A percentile compares a stretch with the other conserved stretches of the same genome.
Evolutionary conservation across 2,113 vertebrate genomes (phyloP).

Genomic region (Formicarius rufipectus): DNA sequence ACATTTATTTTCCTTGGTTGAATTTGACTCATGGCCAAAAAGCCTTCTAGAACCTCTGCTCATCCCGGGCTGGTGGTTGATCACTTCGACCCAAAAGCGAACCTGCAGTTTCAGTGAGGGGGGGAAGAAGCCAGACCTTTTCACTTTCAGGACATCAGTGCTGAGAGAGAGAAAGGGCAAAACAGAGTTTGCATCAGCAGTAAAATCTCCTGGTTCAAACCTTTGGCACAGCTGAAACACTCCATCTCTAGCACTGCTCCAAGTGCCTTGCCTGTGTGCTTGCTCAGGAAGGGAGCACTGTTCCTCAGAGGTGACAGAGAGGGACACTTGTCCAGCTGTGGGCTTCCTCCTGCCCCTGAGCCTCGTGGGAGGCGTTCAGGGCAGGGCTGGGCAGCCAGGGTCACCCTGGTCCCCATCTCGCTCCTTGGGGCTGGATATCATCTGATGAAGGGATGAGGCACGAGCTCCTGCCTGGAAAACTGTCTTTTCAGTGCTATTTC

Average conservation of each 20-base stretch:
- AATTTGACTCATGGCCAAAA: not conserved
- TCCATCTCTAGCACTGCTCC: fast-evolving
- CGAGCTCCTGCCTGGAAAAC: not conserved
- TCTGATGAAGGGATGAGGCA: not conserved
- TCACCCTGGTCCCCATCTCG: fast-evolving
- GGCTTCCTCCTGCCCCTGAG: not conserved
- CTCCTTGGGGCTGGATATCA: not conserved
- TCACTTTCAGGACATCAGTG: not conserved
- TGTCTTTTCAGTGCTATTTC: not conserved
- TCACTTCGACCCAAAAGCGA: not conserved
- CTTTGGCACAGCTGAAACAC: not conserved
- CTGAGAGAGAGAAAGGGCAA: not conserved
- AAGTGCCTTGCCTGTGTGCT: fast-evolving
- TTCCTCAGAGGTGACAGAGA: not conserved
- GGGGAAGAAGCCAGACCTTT: not conserved
- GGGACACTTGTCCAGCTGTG: not conserved
- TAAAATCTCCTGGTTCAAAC: not conserved
- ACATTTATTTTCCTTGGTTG: not conserved
- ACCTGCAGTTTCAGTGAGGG: not conserved
- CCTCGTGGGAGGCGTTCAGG: not conserved
- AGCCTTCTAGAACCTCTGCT: not conserved
- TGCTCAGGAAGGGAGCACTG: not conserved
- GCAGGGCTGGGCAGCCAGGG: not conserved
- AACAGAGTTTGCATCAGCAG: not conserved
- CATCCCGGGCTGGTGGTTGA: not conserved